These are phyloP conservation scores for Drosophila bunnanda DNA, from an alignment of 2,888 invertebrate genomes.

Conservation along the genomic window DNA sequence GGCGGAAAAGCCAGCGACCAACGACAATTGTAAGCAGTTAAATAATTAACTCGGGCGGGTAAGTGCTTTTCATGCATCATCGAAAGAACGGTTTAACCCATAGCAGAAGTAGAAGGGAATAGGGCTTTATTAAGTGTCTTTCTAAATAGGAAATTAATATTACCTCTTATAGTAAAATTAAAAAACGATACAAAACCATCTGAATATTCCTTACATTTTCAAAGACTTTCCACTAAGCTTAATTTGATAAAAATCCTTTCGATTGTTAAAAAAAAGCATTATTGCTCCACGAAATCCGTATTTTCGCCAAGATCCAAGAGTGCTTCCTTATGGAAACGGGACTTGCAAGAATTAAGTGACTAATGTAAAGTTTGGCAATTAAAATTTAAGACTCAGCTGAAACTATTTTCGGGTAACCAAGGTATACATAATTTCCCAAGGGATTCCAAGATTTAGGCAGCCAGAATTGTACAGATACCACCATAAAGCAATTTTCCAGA, in stretches of 20 bases:
- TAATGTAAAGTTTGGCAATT: not conserved
- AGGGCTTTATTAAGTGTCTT: not conserved
- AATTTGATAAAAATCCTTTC: not conserved
- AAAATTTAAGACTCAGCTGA: too few relatives aligned
- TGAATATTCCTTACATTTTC: not conserved
- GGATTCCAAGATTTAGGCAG: not conserved
- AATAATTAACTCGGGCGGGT: slow-evolving; percentile 15
- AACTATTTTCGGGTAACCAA: not conserved
- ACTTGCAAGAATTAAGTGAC: too few relatives aligned
- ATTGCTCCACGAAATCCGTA: too few relatives aligned
- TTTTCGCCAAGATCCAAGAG: too few relatives aligned
- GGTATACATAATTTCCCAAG: not conserved
- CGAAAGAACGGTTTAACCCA: not conserved
- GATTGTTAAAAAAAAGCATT: too few relatives aligned
- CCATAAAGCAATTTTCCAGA: not conserved
- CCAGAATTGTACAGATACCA: not conserved
- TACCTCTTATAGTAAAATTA: not conserved
- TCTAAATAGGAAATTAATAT: not conserved
- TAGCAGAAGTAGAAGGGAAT: not conserved
- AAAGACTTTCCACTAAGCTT: not conserved
- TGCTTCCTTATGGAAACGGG: too few relatives aligned
- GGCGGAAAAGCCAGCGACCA: slow-evolving; percentile 4
- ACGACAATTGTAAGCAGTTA: slow-evolving; percentile 10
- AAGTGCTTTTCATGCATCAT: slow-evolving; percentile 77
- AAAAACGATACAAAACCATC: not conserved